phyloP scores from a whole-genome alignment of 1,140 invertebrate species.

The Drosophila baimaii region DNA sequence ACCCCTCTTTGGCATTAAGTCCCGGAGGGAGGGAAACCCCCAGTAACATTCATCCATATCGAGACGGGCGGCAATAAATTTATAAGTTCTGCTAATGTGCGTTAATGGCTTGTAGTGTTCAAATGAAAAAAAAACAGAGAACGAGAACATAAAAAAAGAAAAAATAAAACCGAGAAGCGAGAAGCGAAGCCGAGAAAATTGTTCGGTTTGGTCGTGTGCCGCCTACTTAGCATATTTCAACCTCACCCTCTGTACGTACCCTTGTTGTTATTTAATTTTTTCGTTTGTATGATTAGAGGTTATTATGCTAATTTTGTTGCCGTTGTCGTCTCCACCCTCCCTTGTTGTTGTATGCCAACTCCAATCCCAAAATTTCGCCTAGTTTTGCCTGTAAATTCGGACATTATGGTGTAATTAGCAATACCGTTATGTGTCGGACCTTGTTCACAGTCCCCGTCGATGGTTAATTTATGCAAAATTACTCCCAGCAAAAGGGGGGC shows the following conservation, averaged over 20 bases:
- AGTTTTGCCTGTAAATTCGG: slow-evolving; percentile 53
- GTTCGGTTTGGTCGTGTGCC: slow-evolving; percentile 46
- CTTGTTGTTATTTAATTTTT: slow-evolving; percentile 79
- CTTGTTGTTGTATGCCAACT: slow-evolving; percentile 1
- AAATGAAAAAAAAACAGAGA: slow-evolving; percentile 17
- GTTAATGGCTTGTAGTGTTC: slow-evolving; percentile 79
- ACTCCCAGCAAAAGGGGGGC: slow-evolving; percentile 5
- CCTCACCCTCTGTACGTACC: background rate
- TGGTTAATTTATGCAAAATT: slow-evolving; percentile 76
- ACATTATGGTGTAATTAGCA: slow-evolving; percentile 78
- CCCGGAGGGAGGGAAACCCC: slow-evolving; percentile 2
- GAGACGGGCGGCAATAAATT: slow-evolving; percentile 71
- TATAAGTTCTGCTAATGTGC: slow-evolving; percentile 79
- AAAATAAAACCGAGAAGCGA: background rate
- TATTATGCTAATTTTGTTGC: slow-evolving; percentile 75
- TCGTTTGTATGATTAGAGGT: slow-evolving; percentile 80
- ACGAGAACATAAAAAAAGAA: slow-evolving; percentile 6
- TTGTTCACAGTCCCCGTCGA: slow-evolving; percentile 37
- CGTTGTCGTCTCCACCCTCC: slow-evolving; percentile 22
- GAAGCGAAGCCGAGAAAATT: slow-evolving; percentile 29
- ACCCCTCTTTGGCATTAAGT: slow-evolving; percentile 33
- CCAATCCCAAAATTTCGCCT: slow-evolving; percentile 21
- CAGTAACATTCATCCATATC: slow-evolving; percentile 42
- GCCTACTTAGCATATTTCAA: slow-evolving; percentile 62
- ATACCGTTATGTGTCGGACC: slow-evolving; percentile 68